Evolutionary conservation across 2,888 invertebrate species (phyloP).

Genomic region (Metallyticus violacea): DNA sequence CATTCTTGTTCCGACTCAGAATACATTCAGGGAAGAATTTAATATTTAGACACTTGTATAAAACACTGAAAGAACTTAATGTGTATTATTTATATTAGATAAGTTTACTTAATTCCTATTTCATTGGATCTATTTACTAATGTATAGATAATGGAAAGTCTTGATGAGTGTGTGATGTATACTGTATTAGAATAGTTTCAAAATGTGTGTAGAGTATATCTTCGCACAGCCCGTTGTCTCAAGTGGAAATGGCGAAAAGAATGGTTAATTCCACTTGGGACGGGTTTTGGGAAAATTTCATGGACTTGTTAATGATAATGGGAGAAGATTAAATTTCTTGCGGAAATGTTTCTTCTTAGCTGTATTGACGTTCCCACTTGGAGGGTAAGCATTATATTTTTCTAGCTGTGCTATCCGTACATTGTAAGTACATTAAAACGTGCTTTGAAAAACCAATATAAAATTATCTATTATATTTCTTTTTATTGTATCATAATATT

Average conservation of each 20-base stretch:
- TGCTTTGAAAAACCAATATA: neutral
- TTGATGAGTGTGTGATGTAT: conserved; percentile 17
- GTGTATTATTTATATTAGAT: conserved; percentile 30
- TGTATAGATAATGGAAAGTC: neutral
- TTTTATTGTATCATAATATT: neutral
- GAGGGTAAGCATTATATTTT: neutral
- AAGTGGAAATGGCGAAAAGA: neutral
- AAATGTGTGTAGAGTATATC: conserved; percentile 10
- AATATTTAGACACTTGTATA: conserved; percentile 29
- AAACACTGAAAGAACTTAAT: conserved; percentile 21
- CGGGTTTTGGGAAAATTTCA: neutral
- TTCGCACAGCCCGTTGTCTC: neutral
- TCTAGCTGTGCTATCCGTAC: neutral
- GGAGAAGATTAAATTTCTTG: neutral
- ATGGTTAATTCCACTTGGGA: neutral
- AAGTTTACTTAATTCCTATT: conserved; percentile 24
- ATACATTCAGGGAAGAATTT: conserved; percentile 35
- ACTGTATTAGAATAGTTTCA: conserved; percentile 10
- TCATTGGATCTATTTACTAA: conserved; percentile 26
- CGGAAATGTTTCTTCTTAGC: neutral
- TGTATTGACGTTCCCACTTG: neutral
- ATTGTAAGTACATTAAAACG: neutral
- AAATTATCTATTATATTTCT: neutral
- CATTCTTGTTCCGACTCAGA: conserved; percentile 31
- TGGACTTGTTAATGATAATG: neutral